A percentile compares a stretch with the other conserved stretches of the same genome.
Evolutionary conservation across 2,888 invertebrate genomes (phyloP).

Genomic region (Petrolisthes cinctipes): DNA sequence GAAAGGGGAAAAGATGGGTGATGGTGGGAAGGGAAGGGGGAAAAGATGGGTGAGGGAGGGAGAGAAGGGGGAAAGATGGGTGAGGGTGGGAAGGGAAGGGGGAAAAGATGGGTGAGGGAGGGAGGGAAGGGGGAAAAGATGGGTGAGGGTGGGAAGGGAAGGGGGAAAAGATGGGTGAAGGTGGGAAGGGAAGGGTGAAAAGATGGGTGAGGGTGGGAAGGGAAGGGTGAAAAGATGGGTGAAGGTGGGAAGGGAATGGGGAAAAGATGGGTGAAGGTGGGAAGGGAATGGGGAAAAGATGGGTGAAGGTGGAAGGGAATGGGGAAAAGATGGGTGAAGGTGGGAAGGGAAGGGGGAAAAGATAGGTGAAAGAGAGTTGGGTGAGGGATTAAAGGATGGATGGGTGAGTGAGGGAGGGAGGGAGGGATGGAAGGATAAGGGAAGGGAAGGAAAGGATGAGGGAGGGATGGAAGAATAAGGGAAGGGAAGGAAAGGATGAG

Average conservation of each 20-base stretch:
- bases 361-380: neutral
- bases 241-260: no score
- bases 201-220: no score
- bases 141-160: neutral
- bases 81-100: no score
- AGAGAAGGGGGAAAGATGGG: neutral
- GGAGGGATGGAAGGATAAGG: no score
- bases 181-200: neutral
- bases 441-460: no score
- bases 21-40: neutral
- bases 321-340: neutral
- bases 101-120: no score
- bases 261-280: no score
- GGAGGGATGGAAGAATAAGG: no score
- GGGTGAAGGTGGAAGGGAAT: neutral
- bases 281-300: neutral
- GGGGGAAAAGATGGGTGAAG: neutral
- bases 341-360: neutral
- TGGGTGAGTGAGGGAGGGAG: no score
- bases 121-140: slow-evolving; percentile 1
- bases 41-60: neutral
- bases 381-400: no score
- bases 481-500: no score
- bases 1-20: neutral
- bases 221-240: no score